Percentiles rank a stretch among this genome's conserved stretches.
These are phyloP conservation scores for Platynereis dumerilii DNA, from an alignment of 2,888 invertebrate species.

Conservation along the genomic window DNA sequence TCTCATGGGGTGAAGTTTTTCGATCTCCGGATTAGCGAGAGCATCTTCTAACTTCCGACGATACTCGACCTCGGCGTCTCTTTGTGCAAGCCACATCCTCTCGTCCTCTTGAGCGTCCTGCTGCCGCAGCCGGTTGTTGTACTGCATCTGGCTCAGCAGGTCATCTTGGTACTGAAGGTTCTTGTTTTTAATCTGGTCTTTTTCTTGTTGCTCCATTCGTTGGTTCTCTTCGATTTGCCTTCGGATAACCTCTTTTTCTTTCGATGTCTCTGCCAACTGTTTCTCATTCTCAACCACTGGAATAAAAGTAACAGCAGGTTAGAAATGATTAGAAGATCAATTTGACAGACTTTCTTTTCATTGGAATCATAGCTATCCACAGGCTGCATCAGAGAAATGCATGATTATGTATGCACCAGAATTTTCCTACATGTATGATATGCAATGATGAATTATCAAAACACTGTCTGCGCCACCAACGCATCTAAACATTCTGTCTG, in stretches of 20 bases:
- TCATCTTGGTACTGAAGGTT: constrained; percentile 52
- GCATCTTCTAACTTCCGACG: constrained; percentile 50
- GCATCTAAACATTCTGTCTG: too few relatives aligned
- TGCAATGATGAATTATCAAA: too few relatives aligned
- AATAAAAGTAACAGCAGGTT: constrained; percentile 8
- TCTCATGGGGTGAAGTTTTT: constrained; percentile 58
- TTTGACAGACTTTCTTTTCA: neutral
- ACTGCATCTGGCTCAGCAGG: constrained; percentile 55
- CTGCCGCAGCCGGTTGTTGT: constrained; percentile 47
- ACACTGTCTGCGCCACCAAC: too few relatives aligned
- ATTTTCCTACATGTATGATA: too few relatives aligned
- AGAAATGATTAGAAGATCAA: constrained; percentile 7
- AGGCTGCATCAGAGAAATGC: too few relatives aligned
- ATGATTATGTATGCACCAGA: too few relatives aligned
- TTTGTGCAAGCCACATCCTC: constrained; percentile 44
- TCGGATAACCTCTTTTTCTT: constrained; percentile 48
- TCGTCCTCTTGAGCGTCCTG: constrained; percentile 40
- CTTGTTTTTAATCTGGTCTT: constrained; percentile 40
- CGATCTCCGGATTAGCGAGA: constrained; percentile 49
- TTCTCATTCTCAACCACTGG: constrained; percentile 51
- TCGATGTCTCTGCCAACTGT: constrained; percentile 45
- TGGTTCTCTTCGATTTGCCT: constrained; percentile 53
- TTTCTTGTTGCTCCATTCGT: constrained; percentile 48
- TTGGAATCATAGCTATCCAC: too few relatives aligned
- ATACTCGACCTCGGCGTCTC: constrained; percentile 59